Conservation (phyloP, 92 coral and sea anemone species). For the Heliopora coerulea region DNA sequence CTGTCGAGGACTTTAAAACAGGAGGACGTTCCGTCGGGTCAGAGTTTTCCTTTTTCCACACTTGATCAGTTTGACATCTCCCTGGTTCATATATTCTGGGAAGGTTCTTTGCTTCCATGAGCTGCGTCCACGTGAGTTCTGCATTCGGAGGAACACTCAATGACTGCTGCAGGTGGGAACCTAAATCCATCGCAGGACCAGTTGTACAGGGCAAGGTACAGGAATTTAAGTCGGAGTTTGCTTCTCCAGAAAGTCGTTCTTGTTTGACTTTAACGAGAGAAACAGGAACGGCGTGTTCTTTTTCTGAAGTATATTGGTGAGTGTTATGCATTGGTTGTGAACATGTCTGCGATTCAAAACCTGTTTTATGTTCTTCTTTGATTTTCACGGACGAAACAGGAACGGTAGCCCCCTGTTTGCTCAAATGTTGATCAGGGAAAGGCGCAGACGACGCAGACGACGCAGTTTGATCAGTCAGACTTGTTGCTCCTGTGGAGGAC, state of each 20-base stretch:
- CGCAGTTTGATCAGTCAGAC: too few species aligned
- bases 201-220: background rate
- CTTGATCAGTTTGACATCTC: background rate
- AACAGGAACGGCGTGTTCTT: background rate
- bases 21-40: background rate
- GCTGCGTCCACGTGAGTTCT: conserved; percentile 31
- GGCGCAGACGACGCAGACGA: too few species aligned
- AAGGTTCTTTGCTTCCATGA: conserved; percentile 20
- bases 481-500: too few species aligned
- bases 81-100: conserved; percentile 12
- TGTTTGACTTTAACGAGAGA: conserved; percentile 3
- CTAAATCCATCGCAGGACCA: conserved; percentile 14
- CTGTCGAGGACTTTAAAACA: background rate
- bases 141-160: background rate
- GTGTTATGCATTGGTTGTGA: background rate
- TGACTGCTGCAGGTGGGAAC: conserved; percentile 26
- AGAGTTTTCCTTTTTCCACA: background rate
- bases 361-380: conserved; percentile 8
- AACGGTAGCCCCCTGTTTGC: background rate
- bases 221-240: background rate
- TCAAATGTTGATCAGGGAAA: too few species aligned
- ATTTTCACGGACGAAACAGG: background rate
- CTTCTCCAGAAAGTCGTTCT: background rate
- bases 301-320: background rate
- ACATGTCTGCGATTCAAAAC: background rate